Evolutionary conservation across 2,797 vertebrate species (phyloP).

Genomic region (Myripristis murdjan): DNA sequence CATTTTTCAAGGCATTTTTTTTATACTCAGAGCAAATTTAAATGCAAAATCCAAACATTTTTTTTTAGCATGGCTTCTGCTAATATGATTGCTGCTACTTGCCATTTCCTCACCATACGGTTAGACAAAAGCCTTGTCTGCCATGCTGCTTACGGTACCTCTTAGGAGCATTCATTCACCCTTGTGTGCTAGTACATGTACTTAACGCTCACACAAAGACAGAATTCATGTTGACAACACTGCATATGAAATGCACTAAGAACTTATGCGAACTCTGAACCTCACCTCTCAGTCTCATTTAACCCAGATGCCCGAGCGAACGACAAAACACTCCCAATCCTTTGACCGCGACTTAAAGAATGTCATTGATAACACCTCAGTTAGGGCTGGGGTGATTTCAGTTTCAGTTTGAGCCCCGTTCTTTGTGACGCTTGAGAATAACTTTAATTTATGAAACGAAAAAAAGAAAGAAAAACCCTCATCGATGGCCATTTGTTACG

Average conservation of each 20-base stretch:
- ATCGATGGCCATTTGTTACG: constrained; percentile 16
- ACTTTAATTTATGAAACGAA: not conserved
- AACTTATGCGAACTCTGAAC: constrained; percentile 68
- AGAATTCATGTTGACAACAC: constrained; percentile 44
- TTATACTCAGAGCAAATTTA: constrained; percentile 46
- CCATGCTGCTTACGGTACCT: constrained; percentile 88
- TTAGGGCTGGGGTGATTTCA: constrained; percentile 54
- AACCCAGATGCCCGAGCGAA: constrained; percentile 28
- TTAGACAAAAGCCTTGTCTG: constrained; percentile 88
- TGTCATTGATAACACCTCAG: constrained; percentile 74
- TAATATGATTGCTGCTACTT: constrained; percentile 92
- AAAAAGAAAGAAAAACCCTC: constrained; percentile 1
- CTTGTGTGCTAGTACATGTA: constrained; percentile 55
- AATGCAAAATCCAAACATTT: constrained; percentile 56
- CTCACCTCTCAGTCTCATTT: constrained; percentile 51
- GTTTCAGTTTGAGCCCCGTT: constrained; percentile 61
- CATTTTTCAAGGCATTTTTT: constrained; percentile 32
- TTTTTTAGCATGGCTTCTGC: constrained; percentile 90
- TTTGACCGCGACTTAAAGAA: constrained; percentile 76
- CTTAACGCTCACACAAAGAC: constrained; percentile 31
- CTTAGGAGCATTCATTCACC: constrained; percentile 77
- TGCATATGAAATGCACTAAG: constrained; percentile 75
- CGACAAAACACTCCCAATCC: constrained; percentile 42
- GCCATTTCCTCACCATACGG: constrained; percentile 81
- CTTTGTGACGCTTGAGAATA: constrained; percentile 45